Evolutionary conservation across 2,888 invertebrate species (phyloP).

Genomic region (Germaria angustata): DNA sequence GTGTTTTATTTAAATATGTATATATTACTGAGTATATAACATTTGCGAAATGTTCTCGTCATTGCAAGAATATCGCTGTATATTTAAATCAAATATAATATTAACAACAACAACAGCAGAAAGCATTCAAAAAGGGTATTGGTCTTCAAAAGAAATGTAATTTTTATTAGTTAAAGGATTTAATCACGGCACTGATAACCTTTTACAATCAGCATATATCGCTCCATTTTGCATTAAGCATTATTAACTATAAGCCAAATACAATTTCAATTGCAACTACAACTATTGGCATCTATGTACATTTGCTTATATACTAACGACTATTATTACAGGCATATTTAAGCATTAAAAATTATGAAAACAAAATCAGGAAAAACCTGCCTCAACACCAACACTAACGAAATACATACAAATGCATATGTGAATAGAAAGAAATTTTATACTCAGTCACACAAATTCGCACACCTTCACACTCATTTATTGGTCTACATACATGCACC

Average conservation of each 20-base stretch:
- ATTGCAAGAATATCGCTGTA: slow-evolving; percentile 40
- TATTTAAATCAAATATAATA: slow-evolving; percentile 7
- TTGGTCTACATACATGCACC: background rate
- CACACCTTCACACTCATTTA: background rate
- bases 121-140: background rate
- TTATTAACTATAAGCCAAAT: background rate
- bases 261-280: slow-evolving; percentile 14
- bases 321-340: too few relatives aligned
- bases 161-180: slow-evolving; percentile 58
- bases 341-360: background rate
- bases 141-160: background rate
- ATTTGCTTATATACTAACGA: background rate
- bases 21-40: slow-evolving; percentile 14
- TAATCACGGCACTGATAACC: slow-evolving; percentile 15
- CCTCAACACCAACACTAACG: slow-evolving; percentile 20
- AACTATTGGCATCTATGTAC: too few relatives aligned
- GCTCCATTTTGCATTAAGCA: background rate
- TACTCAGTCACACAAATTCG: background rate
- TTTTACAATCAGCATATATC: slow-evolving; percentile 15
- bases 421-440: slow-evolving; percentile 34
- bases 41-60: slow-evolving; percentile 30
- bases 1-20: background rate
- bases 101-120: slow-evolving; percentile 1
- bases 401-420: background rate
- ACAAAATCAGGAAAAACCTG: slow-evolving; percentile 3